Percentiles rank a stretch among this genome's conserved stretches.
phyloP scores from a whole-genome alignment of 2,797 vertebrate species.

The Pseudomugil tenellus region DNA sequence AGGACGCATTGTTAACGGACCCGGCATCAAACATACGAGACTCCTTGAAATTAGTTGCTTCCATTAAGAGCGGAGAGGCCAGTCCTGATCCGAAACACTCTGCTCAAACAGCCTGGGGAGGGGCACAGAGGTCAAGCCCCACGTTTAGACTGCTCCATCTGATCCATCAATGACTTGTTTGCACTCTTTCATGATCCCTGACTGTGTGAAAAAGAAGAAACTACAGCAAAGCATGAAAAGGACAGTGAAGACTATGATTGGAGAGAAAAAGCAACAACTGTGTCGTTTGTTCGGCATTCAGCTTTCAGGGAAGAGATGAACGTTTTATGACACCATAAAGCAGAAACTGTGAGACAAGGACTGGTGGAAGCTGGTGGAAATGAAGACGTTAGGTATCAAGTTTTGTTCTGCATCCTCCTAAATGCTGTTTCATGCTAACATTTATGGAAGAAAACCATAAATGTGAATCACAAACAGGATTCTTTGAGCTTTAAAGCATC shows the following conservation, averaged over 20 bases:
- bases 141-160: constrained; percentile 65
- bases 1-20: constrained; percentile 79
- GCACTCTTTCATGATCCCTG: constrained; percentile 65
- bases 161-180: constrained; percentile 80
- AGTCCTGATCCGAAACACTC: constrained; percentile 67
- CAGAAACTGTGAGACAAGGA: too few relatives aligned
- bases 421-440: too few relatives aligned
- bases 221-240: constrained; percentile 34
- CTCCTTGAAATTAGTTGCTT: constrained; percentile 63
- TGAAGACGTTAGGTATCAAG: too few relatives aligned
- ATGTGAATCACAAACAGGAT: too few relatives aligned
- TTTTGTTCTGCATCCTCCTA: too few relatives aligned
- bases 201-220: constrained; percentile 25
- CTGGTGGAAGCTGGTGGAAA: too few relatives aligned
- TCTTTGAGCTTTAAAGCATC: too few relatives aligned
- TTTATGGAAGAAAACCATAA: too few relatives aligned
- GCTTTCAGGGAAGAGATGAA: too few relatives aligned
- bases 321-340: too few relatives aligned
- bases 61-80: constrained; percentile 70
- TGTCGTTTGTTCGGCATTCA: constrained; percentile 17
- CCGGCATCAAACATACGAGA: constrained; percentile 75
- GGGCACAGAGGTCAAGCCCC: constrained; percentile 55
- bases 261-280: constrained; percentile 50
- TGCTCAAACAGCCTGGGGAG: constrained; percentile 57
- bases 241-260: constrained; percentile 57